These are phyloP conservation scores for Uloborus diversus DNA, from an alignment of 1,140 invertebrate species.

Conservation along the genomic window DNA sequence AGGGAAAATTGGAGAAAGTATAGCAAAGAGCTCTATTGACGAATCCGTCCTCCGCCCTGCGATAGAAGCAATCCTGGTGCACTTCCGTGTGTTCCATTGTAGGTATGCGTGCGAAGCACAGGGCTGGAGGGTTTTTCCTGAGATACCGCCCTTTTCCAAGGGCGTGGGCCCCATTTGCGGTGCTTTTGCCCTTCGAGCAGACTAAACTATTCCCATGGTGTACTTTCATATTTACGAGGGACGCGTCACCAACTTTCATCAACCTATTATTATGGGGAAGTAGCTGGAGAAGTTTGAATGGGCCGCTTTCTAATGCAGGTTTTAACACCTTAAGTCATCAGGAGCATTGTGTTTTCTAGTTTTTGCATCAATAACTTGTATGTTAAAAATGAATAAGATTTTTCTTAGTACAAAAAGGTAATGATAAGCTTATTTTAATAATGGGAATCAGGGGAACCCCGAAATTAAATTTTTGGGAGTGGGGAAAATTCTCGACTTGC, in stretches of 20 bases:
- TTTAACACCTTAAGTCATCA: too few relatives aligned
- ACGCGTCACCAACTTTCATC: neutral
- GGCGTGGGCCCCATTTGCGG: neutral
- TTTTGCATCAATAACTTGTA: too few relatives aligned
- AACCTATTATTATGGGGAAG: too few relatives aligned
- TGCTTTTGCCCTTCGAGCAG: neutral
- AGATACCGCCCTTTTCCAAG: neutral
- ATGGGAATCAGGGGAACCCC: too few relatives aligned
- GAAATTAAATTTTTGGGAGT: too few relatives aligned
- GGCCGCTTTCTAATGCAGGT: too few relatives aligned
- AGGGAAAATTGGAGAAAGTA: neutral
- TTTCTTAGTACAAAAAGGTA: too few relatives aligned
- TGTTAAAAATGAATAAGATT: too few relatives aligned
- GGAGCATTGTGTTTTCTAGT: too few relatives aligned
- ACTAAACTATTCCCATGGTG: neutral
- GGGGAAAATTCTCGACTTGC: too few relatives aligned
- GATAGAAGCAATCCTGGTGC: neutral
- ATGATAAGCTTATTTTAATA: too few relatives aligned
- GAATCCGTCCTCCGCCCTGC: slow-evolving; percentile 1
- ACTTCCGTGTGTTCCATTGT: slow-evolving; percentile 9
- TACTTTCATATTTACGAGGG: neutral
- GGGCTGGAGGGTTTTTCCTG: neutral
- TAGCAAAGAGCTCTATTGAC: slow-evolving; percentile 21
- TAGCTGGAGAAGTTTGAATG: too few relatives aligned
- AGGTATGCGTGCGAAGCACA: neutral